Conservation (phyloP, 2,113 vertebrate species). For the Halichoeres trimaculatus region DNA sequence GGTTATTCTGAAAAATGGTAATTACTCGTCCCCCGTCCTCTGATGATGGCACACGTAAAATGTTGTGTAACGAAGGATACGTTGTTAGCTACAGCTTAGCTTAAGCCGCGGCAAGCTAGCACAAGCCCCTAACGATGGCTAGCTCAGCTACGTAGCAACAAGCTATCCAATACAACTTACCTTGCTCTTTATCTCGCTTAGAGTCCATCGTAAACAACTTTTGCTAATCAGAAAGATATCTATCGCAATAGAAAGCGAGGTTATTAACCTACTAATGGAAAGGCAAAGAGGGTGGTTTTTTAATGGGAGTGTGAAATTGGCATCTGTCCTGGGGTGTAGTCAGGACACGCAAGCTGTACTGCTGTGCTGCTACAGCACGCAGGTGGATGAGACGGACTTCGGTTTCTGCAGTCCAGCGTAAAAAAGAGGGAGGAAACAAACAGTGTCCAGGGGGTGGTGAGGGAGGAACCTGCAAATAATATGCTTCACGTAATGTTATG, state of each 20-base stretch:
- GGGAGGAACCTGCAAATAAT: background rate
- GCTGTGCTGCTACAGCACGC: constrained; percentile 38
- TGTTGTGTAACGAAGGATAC: constrained; percentile 13
- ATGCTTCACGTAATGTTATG: background rate
- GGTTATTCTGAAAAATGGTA: constrained; percentile 25
- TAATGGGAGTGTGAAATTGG: constrained; percentile 25
- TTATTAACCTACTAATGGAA: background rate
- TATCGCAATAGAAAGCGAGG: background rate
- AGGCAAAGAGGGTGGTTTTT: constrained; percentile 18
- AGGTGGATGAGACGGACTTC: constrained; percentile 55
- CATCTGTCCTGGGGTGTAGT: constrained; percentile 55
- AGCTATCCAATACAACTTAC: constrained; percentile 73
- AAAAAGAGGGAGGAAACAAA: background rate
- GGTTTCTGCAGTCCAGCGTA: constrained; percentile 22
- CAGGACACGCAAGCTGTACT: constrained; percentile 45
- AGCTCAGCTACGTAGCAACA: constrained; percentile 70
- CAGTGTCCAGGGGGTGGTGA: background rate
- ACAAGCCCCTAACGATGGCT: constrained; percentile 40
- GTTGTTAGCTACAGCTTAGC: constrained; percentile 13
- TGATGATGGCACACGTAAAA: constrained; percentile 24
- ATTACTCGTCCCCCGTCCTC: background rate
- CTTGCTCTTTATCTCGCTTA: constrained; percentile 83
- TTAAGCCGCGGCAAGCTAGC: constrained; percentile 32
- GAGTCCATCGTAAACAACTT: constrained; percentile 76
- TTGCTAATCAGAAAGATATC: constrained; percentile 4